phyloP scores from a whole-genome alignment of 1,140 invertebrate species.

The Agrypnia vestita region DNA sequence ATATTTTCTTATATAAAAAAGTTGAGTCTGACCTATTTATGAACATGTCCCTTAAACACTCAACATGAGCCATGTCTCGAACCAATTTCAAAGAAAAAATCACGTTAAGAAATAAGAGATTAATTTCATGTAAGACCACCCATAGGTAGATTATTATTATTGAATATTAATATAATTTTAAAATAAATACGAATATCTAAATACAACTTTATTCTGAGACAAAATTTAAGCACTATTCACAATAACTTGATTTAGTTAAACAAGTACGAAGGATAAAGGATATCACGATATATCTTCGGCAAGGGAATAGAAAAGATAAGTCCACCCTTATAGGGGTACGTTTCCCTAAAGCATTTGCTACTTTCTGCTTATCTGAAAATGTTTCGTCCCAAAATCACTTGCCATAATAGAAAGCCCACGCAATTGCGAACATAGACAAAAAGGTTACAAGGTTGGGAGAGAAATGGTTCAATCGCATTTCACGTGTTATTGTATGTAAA shows the following conservation, averaged over 20 bases:
- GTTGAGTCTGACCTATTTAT: too few species aligned
- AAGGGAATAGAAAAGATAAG: slow-evolving; percentile 41
- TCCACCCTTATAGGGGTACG: slow-evolving; percentile 40
- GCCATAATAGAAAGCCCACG: slow-evolving; percentile 35
- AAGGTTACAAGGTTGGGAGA: slow-evolving; percentile 18
- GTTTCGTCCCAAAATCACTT: slow-evolving; percentile 43
- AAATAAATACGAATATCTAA: too few species aligned
- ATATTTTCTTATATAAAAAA: too few species aligned
- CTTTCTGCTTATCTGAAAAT: slow-evolving; percentile 44
- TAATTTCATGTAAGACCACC: too few species aligned
- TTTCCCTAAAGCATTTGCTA: slow-evolving; percentile 35
- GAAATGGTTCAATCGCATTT: slow-evolving; percentile 39
- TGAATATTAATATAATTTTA: too few species aligned
- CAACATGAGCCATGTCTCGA: too few species aligned
- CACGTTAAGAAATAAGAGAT: too few species aligned
- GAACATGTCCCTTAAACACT: too few species aligned
- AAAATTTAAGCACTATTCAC: not conserved
- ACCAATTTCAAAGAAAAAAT: too few species aligned
- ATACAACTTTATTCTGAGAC: too few species aligned
- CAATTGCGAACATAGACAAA: slow-evolving; percentile 42
- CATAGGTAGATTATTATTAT: too few species aligned
- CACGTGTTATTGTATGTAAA: slow-evolving; percentile 26
- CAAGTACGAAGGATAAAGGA: slow-evolving; percentile 32
- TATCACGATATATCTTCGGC: slow-evolving; percentile 33
- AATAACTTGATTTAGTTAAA: slow-evolving; percentile 25